These are phyloP conservation scores for Petrolisthes manimaculis DNA, from an alignment of 2,888 invertebrate genomes.

Conservation along the genomic window DNA sequence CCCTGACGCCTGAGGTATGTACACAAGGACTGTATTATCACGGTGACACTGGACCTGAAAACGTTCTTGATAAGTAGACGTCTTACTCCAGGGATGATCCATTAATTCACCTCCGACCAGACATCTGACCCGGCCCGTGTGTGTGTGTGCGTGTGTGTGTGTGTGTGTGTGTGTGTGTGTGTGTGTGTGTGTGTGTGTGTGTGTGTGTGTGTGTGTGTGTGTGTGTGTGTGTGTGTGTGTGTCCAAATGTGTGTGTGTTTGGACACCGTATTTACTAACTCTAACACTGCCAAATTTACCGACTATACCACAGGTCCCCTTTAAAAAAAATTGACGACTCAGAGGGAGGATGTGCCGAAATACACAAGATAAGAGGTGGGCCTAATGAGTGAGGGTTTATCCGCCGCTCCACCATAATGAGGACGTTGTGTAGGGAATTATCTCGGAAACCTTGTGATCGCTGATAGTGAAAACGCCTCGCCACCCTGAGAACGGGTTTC, in stretches of 20 bases:
- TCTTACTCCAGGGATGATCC: slow-evolving; percentile 6
- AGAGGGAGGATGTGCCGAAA: background rate
- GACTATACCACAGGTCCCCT: background rate
- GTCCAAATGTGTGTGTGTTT: background rate
- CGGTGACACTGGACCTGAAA: background rate
- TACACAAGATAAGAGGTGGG: slow-evolving; percentile 19
- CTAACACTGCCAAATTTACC: too few species aligned
- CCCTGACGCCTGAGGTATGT: background rate
- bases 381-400: slow-evolving; percentile 20
- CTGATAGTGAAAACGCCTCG: background rate
- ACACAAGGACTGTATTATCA: background rate
- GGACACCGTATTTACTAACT: too few species aligned
- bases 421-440: slow-evolving; percentile 10
- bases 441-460: slow-evolving; percentile 24
- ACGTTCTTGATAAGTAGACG: slow-evolving; percentile 18
- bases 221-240: background rate
- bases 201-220: background rate
- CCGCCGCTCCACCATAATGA: slow-evolving; percentile 17
- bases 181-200: background rate
- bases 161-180: background rate
- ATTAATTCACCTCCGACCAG: slow-evolving; percentile 15
- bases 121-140: background rate
- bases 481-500: slow-evolving; percentile 15
- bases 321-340: background rate
- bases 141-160: background rate